Evolutionary conservation across 2,113 vertebrate species (phyloP).

Genomic region (Perccottus glenii): DNA sequence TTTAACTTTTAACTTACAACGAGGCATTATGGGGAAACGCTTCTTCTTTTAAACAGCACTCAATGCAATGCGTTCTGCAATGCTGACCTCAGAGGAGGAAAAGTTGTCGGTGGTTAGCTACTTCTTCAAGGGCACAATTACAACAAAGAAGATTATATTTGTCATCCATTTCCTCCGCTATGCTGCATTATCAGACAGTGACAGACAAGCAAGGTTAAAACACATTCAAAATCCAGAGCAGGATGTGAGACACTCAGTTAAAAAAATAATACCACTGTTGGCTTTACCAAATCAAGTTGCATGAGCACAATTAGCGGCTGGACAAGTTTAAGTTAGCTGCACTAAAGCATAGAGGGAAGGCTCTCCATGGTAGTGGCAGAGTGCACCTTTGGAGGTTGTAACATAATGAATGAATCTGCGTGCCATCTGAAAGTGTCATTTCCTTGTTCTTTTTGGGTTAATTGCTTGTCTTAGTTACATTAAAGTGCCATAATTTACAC

Average conservation of each 20-base stretch:
- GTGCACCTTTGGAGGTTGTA: no score
- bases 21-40: constrained; percentile 1
- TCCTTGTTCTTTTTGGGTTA: no score
- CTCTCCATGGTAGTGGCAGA: no score
- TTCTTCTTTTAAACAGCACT: constrained; percentile 35
- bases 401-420: no score
- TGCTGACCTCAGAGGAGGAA: constrained; percentile 2
- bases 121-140: constrained; percentile 4
- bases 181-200: not conserved
- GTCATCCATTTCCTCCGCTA: not conserved
- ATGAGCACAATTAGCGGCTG: no score
- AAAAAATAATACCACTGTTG: no score
- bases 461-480: no score
- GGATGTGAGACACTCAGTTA: not conserved
- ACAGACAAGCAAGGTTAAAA: constrained; percentile 2
- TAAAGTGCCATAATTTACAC: no score
- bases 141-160: constrained; percentile 3
- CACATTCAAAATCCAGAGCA: not conserved
- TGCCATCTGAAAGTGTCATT: no score
- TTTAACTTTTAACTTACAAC: not conserved
- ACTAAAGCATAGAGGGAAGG: no score
- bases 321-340: no score
- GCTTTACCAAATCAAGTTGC: no score
- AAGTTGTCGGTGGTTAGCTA: constrained; percentile 3
- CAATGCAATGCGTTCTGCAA: constrained; percentile 5